Evolutionary conservation across 2,113 vertebrate species (phyloP), one percentile per base, ranked within the genome.

Genomic region (Cottus gobio): DNA sequence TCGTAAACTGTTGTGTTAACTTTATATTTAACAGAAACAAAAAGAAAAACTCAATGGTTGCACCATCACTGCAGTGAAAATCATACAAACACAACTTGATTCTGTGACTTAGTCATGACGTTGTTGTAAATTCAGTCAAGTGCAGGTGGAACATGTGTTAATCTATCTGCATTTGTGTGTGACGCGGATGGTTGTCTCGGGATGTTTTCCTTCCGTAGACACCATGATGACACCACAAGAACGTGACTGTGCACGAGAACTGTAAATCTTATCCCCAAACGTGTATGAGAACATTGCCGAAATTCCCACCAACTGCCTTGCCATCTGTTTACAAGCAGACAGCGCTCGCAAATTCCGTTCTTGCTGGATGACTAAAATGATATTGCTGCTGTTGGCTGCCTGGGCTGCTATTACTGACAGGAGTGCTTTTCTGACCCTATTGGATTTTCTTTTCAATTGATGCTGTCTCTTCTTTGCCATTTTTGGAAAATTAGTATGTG

Each of bases 241-340:
- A 83, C 44, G 30, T 13, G 50, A 77, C 48, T 2, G 56, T 75
- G 74, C 63, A 52, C 20, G 22, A 83, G 46, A 85, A 77, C 46
- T 54, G 69, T 84, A 82, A 87, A 64, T 87, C 77, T 79, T 74
- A 74, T 74, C 85, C 52, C 52, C 67, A 70, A 83, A 85, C 82
- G 84, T 85, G 81, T 86, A 87, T 64, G 79, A 69, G 77, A 86
- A 85, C 84, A 34, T 87, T 80, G 71, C 85, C 70, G 78, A 92
- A 89, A 93, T 92, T 92, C 90, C 83, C 90, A 91, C 93, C 92
- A 93, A 93, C 92, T 94, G 93, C 80, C 90, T 87, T 36, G 78
- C 93, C 93, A 94, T 94, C 93, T 95, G 94, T 92, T 93, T 90
- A 52, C 83, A 86, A 61, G 75, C 82, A 79, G 86, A 84, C 77